A percentile compares a stretch with the other conserved stretches of the same genome.
Evolutionary conservation across 2,113 vertebrate genomes (phyloP).

Genomic region (Sterna hirundo): DNA sequence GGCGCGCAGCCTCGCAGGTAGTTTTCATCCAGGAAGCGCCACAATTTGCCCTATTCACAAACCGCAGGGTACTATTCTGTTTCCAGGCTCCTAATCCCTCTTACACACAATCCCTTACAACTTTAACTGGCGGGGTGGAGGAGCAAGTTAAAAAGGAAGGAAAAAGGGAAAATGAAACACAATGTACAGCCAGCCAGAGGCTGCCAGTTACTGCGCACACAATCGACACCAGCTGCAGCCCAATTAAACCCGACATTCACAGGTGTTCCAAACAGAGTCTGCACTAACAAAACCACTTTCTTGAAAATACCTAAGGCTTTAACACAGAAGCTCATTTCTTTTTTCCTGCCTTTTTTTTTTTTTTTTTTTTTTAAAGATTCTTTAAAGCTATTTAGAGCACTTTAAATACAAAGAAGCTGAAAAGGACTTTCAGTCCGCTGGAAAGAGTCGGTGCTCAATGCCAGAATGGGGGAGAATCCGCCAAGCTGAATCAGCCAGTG

Average conservation of each 20-base stretch:
- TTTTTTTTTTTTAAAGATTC: neutral
- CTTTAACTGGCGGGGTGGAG: slow-evolving; percentile 55
- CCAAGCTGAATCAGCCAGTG: slow-evolving; percentile 7
- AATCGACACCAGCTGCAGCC: slow-evolving; percentile 75
- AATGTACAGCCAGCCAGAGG: slow-evolving; percentile 53
- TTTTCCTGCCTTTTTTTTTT: neutral
- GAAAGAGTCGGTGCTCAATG: slow-evolving; percentile 50
- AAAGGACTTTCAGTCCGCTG: slow-evolving; percentile 51
- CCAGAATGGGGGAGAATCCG: slow-evolving; percentile 27
- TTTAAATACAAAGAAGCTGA: slow-evolving; percentile 74
- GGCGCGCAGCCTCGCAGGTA: slow-evolving; percentile 58
- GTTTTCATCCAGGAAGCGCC: slow-evolving; percentile 57
- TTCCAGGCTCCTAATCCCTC: slow-evolving; percentile 71
- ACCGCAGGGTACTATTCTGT: slow-evolving; percentile 66
- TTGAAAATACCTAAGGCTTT: slow-evolving; percentile 74
- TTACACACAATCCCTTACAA: slow-evolving; percentile 59
- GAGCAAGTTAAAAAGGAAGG: slow-evolving; percentile 62
- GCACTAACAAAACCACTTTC: slow-evolving; percentile 72
- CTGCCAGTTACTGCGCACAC: slow-evolving; percentile 52
- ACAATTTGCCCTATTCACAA: slow-evolving; percentile 47
- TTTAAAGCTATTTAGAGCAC: slow-evolving; percentile 73
- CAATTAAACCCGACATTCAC: slow-evolving; percentile 76
- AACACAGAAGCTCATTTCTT: slow-evolving; percentile 59
- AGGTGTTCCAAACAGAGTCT: slow-evolving; percentile 74
- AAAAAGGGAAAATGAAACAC: slow-evolving; percentile 61